phyloP scores from a whole-genome alignment of 2,888 invertebrate species.

The Trichacis sp. region DNA sequence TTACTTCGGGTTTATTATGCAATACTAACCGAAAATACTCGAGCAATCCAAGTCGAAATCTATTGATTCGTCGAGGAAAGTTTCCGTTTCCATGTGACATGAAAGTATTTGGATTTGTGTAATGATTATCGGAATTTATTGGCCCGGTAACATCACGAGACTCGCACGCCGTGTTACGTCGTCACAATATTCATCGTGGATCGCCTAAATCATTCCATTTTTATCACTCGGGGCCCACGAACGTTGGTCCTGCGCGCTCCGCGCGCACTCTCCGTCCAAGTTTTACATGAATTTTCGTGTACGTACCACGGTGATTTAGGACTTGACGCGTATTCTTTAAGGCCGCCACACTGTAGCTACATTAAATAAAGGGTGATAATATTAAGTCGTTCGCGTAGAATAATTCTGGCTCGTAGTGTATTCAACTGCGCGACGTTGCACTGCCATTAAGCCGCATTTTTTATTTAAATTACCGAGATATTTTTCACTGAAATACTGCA shows the following conservation, averaged over 20 bases:
- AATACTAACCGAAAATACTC: too few relatives aligned
- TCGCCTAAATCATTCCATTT: constrained; percentile 55
- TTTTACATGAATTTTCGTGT: constrained; percentile 54
- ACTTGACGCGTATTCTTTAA: constrained; percentile 38
- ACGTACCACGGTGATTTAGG: constrained; percentile 59
- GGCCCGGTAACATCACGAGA: constrained; percentile 48
- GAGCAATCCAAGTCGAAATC: neutral
- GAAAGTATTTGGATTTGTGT: constrained; percentile 8
- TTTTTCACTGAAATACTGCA: neutral
- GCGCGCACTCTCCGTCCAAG: constrained; percentile 25
- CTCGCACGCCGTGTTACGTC: constrained; percentile 49
- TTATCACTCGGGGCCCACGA: constrained; percentile 38
- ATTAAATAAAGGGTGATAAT: neutral
- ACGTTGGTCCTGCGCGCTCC: constrained; percentile 19
- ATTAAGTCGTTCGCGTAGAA: constrained; percentile 5
- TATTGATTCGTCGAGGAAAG: neutral
- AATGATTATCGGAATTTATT: constrained; percentile 47
- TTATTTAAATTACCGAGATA: neutral
- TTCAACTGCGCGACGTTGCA: neutral
- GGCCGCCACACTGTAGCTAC: neutral
- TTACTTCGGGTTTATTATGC: too few relatives aligned
- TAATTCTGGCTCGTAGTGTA: neutral
- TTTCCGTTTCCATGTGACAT: neutral
- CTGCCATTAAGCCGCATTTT: neutral
- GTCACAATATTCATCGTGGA: constrained; percentile 50